Conservation (phyloP, 2,888 invertebrate species). For the Lochmaea capreae region DNA sequence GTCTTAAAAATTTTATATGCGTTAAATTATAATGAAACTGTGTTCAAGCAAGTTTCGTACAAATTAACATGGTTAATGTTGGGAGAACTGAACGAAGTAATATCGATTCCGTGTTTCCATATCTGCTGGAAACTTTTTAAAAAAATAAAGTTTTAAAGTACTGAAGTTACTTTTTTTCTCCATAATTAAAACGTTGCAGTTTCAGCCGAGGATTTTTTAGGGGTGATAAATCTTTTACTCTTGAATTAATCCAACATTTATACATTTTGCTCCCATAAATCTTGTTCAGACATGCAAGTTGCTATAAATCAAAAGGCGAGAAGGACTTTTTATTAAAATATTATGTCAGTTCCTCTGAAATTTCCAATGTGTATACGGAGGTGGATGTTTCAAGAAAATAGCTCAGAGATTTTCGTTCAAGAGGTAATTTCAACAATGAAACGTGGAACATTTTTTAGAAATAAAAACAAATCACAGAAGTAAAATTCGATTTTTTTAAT, state of each 20-base stretch:
- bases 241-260: conserved; percentile 53
- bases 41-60: too few relatives aligned
- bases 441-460: not conserved
- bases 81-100: too few relatives aligned
- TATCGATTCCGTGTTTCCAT: too few relatives aligned
- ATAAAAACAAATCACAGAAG: not conserved
- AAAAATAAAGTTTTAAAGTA: too few relatives aligned
- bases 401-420: not conserved
- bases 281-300: conserved; percentile 45
- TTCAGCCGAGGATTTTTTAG: conserved; percentile 27
- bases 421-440: not conserved
- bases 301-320: conserved; percentile 50
- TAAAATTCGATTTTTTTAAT: not conserved
- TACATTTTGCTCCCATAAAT: conserved; percentile 53
- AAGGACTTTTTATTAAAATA: conserved; percentile 36
- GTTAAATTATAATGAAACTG: too few relatives aligned
- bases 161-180: conserved; percentile 2
- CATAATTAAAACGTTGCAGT: conserved; percentile 34
- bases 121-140: too few relatives aligned
- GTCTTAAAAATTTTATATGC: too few relatives aligned
- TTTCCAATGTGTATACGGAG: conserved; percentile 16
- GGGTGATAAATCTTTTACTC: conserved; percentile 49
- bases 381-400: not conserved
- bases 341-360: conserved; percentile 27
- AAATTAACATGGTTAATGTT: too few relatives aligned